A percentile compares a stretch with the other conserved stretches of the same genome.
Conservation (phyloP, 2,797 vertebrate genomes). For the Typhlichthys eigenmanni region DNA sequence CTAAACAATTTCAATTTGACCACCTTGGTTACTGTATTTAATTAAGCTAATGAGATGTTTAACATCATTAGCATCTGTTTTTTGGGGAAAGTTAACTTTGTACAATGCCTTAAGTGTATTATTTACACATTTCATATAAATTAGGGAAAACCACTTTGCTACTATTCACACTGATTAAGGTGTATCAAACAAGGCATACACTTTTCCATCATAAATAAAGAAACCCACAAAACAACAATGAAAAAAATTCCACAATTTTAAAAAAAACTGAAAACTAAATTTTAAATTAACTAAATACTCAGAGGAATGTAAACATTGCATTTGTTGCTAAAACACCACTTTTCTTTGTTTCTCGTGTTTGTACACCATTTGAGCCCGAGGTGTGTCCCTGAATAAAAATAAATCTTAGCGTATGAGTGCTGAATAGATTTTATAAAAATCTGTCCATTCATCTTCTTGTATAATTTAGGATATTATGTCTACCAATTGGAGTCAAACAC, state of each 20-base stretch:
- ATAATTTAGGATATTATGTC: conserved; percentile 48
- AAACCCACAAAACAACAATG: conserved; percentile 56
- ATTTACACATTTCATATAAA: conserved; percentile 45
- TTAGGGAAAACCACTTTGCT: conserved; percentile 25
- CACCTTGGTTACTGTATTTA: conserved; percentile 28
- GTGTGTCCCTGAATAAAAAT: conserved; percentile 48
- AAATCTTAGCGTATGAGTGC: no score
- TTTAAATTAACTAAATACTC: conserved; percentile 84
- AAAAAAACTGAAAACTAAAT: conserved; percentile 43
- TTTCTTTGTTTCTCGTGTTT: conserved; percentile 19
- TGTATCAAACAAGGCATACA: conserved; percentile 45
- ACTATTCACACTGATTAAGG: conserved; percentile 27
- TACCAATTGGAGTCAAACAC: conserved; percentile 82
- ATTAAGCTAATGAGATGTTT: conserved; percentile 28
- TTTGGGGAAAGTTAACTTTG: conserved; percentile 1
- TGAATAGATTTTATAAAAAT: conserved; percentile 1
- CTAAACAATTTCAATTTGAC: conserved; percentile 22
- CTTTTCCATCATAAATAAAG: conserved; percentile 66
- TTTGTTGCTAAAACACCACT: conserved; percentile 55
- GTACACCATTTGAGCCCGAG: conserved; percentile 34
- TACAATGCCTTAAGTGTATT: conserved; percentile 34
- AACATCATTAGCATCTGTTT: conserved; percentile 33
- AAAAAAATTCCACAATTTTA: conserved; percentile 49
- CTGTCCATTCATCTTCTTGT: conserved; percentile 10
- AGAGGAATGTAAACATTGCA: conserved; percentile 91